Conservation (phyloP, 2,797 vertebrate species). For the Myiotriccus ornatus region DNA sequence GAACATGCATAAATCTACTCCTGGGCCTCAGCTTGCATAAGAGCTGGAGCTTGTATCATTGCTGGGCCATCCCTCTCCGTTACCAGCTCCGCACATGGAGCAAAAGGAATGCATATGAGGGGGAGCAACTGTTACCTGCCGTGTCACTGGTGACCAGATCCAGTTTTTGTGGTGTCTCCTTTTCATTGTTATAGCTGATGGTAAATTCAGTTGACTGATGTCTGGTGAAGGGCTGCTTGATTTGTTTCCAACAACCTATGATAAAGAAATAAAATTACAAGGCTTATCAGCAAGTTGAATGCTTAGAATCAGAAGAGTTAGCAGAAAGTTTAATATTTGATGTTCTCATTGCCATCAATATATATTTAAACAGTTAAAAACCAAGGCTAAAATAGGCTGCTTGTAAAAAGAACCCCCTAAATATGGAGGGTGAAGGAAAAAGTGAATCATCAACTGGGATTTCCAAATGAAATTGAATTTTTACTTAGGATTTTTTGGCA, state of each 20-base stretch:
- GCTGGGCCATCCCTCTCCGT: not conserved
- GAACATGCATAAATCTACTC: not conserved
- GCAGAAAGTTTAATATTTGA: not conserved
- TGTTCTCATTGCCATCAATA: not conserved
- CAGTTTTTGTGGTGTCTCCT: constrained; percentile 81
- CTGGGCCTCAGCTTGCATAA: not conserved
- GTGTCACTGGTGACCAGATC: constrained; percentile 84
- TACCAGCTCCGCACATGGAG: not conserved
- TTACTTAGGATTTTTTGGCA: not conserved
- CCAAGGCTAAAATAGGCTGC: not conserved
- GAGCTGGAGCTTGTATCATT: not conserved
- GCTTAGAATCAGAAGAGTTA: not conserved
- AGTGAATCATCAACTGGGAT: constrained; percentile 11
- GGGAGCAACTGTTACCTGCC: constrained; percentile 76
- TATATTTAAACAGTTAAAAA: not conserved
- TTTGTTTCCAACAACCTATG: constrained; percentile 87
- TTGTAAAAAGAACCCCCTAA: not conserved
- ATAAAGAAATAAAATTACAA: constrained; percentile 21
- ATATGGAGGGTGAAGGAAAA: not conserved
- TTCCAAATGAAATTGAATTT: not conserved
- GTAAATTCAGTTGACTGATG: constrained; percentile 86
- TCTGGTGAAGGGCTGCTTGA: constrained; percentile 82
- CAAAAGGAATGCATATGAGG: not conserved
- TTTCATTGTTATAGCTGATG: constrained; percentile 85
- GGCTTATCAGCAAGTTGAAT: not conserved